phyloP scores from a whole-genome alignment of 1,140 invertebrate species.

The Aplysia californica region DNA sequence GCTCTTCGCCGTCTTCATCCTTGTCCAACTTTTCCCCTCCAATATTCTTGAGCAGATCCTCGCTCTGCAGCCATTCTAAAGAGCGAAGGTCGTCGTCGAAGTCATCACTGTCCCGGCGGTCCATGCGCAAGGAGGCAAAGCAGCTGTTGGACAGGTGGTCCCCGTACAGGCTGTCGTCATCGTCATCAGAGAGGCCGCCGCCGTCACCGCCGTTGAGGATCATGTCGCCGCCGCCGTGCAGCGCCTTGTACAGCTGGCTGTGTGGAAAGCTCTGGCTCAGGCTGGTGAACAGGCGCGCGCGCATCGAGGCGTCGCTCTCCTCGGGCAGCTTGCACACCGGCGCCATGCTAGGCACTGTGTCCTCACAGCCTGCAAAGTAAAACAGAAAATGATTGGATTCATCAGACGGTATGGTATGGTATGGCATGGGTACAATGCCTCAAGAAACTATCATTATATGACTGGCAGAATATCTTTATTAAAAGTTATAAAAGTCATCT shows the following conservation, averaged over 20 bases:
- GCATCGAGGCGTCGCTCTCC: slow-evolving; percentile 64
- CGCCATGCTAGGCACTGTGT: slow-evolving; percentile 25
- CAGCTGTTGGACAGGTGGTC: slow-evolving; percentile 63
- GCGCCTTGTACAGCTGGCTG: slow-evolving; percentile 61
- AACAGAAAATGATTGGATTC: not conserved
- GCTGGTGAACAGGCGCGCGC: slow-evolving; percentile 62
- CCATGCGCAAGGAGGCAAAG: slow-evolving; percentile 63
- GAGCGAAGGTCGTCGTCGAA: slow-evolving; percentile 88
- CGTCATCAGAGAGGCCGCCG: slow-evolving; percentile 39
- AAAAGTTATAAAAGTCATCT: too few species aligned
- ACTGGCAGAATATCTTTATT: too few species aligned
- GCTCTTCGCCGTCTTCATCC: slow-evolving; percentile 39
- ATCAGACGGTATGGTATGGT: too few species aligned
- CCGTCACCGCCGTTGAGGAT: slow-evolving; percentile 24
- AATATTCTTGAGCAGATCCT: slow-evolving; percentile 82
- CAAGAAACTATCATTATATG: too few species aligned
- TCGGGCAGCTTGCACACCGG: slow-evolving; percentile 36
- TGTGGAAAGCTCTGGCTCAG: slow-evolving; percentile 65
- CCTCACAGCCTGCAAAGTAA: slow-evolving; percentile 17
- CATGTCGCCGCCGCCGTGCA: slow-evolving; percentile 51
- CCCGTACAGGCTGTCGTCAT: slow-evolving; percentile 48
- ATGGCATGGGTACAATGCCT: too few species aligned
- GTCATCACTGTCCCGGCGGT: slow-evolving; percentile 59
- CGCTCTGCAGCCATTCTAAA: slow-evolving; percentile 90
- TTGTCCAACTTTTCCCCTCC: slow-evolving; percentile 49